Conservation (phyloP, 2,113 vertebrate species). For the Vireo altiloquus region DNA sequence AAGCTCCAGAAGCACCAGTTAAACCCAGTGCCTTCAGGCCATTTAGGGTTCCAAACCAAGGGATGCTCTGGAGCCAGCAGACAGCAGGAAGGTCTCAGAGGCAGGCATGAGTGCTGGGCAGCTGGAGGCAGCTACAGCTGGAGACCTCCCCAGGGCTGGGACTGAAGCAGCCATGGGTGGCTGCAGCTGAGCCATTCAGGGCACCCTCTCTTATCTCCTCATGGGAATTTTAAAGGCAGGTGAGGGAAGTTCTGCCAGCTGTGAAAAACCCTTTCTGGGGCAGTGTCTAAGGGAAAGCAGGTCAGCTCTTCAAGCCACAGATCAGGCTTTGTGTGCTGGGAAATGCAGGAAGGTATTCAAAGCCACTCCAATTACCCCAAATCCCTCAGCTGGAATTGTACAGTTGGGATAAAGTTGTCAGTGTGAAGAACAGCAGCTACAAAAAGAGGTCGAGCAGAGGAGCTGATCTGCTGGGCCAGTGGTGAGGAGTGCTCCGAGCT, state of each 20-base stretch:
- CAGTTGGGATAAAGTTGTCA: not conserved
- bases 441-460: not conserved
- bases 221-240: not conserved
- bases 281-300: not conserved
- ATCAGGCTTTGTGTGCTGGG: not conserved
- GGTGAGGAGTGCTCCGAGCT: not conserved
- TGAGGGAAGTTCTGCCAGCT: not conserved
- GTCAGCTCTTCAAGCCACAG: not conserved
- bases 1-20: not conserved
- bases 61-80: not conserved
- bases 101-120: not conserved
- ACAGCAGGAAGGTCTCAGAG: not conserved
- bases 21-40: not conserved
- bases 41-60: not conserved
- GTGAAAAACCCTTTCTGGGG: not conserved
- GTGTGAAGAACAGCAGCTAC: not conserved
- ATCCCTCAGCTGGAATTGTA: not conserved
- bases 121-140: not conserved
- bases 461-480: fast-evolving
- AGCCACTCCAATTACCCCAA: not conserved
- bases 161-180: fast-evolving
- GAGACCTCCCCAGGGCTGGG: not conserved
- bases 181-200: not conserved
- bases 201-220: not conserved
- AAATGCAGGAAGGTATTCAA: not conserved